A percentile compares a stretch with the other conserved stretches of the same genome.
phyloP scores from a whole-genome alignment of 2,888 invertebrate species.

The Microplitis deprimator region DNA sequence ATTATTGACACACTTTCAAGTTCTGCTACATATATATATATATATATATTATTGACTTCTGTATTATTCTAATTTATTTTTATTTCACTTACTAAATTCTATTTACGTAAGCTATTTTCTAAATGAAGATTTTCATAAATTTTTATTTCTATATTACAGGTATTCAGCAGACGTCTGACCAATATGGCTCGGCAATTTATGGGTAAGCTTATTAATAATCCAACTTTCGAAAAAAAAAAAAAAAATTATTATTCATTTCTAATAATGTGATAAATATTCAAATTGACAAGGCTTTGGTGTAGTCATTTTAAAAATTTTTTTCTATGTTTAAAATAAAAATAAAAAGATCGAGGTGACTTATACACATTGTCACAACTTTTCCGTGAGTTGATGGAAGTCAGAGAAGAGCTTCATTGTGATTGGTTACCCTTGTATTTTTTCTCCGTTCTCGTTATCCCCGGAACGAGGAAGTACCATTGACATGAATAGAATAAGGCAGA shows the following conservation, averaged over 20 bases:
- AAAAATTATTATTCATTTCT: neutral
- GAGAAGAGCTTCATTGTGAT: conserved; percentile 63
- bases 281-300: no score
- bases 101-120: no score
- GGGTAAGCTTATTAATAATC: conserved; percentile 58
- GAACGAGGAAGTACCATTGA: conserved; percentile 38
- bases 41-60: no score
- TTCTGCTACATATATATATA: no score
- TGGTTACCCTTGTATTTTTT: conserved; percentile 61
- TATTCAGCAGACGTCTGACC: conserved; percentile 48
- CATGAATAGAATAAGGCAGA: conserved; percentile 36
- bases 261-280: neutral
- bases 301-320: neutral
- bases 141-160: conserved; percentile 54
- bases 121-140: neutral
- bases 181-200: conserved; percentile 60
- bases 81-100: no score
- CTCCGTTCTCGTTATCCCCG: conserved; percentile 44
- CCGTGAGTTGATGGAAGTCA: conserved; percentile 68
- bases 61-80: no score
- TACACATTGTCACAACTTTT: conserved; percentile 65
- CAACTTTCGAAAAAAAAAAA: conserved; percentile 2
- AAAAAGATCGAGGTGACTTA: conserved; percentile 13
- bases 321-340: neutral
- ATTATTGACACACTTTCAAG: no score